Conservation (phyloP, 2,113 vertebrate genomes). For the Falco punctatus region DNA sequence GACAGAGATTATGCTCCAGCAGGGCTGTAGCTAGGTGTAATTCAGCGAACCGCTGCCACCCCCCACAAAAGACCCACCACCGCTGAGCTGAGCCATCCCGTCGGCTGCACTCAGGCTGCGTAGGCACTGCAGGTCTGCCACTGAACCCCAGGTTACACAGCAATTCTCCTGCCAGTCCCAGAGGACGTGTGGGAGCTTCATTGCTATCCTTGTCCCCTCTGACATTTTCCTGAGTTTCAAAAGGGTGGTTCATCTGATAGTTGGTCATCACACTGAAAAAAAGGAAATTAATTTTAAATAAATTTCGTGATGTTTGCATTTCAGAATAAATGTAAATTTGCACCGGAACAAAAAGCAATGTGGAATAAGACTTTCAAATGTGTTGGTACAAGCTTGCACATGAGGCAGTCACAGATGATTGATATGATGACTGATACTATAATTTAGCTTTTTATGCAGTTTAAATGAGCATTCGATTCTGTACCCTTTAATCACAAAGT, state of each 20-base stretch:
- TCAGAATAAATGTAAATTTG: neutral
- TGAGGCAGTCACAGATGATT: slow-evolving; percentile 31
- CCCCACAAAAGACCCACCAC: neutral
- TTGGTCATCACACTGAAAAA: neutral
- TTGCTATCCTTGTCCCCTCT: neutral
- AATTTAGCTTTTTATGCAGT: slow-evolving; percentile 27
- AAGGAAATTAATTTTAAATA: neutral
- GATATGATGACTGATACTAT: slow-evolving; percentile 5
- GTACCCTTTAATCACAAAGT: slow-evolving; percentile 34
- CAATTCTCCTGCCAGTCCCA: neutral
- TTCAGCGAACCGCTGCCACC: neutral
- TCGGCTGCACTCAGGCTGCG: accelerated
- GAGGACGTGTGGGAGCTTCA: neutral
- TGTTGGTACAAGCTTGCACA: neutral
- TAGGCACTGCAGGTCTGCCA: accelerated
- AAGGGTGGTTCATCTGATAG: neutral
- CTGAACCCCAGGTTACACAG: neutral
- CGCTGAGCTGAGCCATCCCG: neutral
- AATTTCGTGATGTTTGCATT: neutral
- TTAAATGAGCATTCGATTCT: slow-evolving; percentile 46
- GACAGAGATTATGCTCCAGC: neutral
- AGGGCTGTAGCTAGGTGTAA: neutral
- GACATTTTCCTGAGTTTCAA: neutral
- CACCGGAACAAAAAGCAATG: neutral
- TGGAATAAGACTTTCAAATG: neutral